A percentile compares a stretch with the other conserved stretches of the same genome.
phyloP scores from a whole-genome alignment of 2,797 vertebrate genomes.

The Cottoperca gobio region DNA sequence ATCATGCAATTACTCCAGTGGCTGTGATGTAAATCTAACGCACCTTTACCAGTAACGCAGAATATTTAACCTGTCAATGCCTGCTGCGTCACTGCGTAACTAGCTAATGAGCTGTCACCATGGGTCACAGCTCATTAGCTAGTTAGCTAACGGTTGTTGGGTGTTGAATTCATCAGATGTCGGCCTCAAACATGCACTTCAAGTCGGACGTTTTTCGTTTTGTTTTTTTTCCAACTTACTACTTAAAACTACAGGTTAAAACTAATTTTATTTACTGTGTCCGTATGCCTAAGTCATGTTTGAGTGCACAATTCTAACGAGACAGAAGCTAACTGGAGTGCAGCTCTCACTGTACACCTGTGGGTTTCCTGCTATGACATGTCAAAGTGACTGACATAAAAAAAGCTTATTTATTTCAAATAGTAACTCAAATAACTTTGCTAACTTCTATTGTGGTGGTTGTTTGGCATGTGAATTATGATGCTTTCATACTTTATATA shows the following conservation, averaged over 20 bases:
- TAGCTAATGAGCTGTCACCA: no score
- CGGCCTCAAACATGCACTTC: neutral
- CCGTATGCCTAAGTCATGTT: no score
- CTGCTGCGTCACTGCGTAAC: no score
- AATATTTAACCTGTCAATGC: neutral
- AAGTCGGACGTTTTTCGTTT: neutral
- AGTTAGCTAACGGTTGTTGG: neutral
- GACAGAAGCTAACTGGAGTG: neutral
- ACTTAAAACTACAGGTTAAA: no score
- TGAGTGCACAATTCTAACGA: neutral
- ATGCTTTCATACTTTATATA: neutral
- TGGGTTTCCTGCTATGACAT: neutral
- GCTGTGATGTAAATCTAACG: neutral
- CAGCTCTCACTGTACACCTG: neutral
- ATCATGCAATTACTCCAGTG: neutral
- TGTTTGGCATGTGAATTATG: neutral
- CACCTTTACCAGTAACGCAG: neutral
- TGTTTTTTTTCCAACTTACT: no score
- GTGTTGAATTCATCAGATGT: neutral
- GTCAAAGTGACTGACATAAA: conserved; percentile 5
- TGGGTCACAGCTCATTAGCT: neutral
- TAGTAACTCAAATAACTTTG: neutral
- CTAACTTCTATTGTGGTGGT: neutral
- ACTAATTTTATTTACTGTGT: neutral
- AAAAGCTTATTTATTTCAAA: neutral